These are phyloP conservation scores for Listronotus bonariensis DNA, from an alignment of 1,140 invertebrate genomes.

Conservation along the genomic window DNA sequence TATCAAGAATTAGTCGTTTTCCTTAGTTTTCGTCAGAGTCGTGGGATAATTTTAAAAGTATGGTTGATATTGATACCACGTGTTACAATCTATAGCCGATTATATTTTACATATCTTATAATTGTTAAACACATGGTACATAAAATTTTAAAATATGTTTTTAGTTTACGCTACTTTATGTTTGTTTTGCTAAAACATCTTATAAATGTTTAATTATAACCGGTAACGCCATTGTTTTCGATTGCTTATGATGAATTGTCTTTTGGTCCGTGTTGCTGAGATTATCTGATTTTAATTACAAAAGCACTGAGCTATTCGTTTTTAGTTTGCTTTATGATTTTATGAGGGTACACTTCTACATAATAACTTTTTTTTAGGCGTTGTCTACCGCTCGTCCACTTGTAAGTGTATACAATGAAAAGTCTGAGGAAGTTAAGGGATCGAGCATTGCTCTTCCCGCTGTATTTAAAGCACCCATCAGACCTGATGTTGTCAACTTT, in stretches of 20 bases:
- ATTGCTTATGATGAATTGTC: conserved; percentile 20
- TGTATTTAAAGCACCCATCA: conserved; percentile 96
- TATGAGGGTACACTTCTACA: too few relatives aligned
- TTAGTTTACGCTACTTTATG: neutral
- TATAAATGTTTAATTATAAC: neutral
- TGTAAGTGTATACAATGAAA: conserved; percentile 93
- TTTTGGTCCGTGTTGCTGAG: conserved; percentile 38
- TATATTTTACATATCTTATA: too few relatives aligned
- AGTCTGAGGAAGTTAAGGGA: conserved; percentile 80
- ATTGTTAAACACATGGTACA: too few relatives aligned
- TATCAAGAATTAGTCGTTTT: too few relatives aligned
- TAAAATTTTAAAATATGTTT: neutral
- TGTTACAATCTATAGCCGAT: too few relatives aligned
- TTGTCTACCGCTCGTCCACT: conserved; percentile 86
- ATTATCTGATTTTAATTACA: conserved; percentile 32
- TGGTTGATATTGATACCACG: too few relatives aligned
- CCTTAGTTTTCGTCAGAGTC: too few relatives aligned
- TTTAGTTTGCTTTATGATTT: too few relatives aligned
- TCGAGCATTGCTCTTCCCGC: conserved; percentile 83
- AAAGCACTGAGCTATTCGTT: conserved; percentile 16
- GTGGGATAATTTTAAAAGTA: too few relatives aligned
- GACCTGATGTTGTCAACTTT: conserved; percentile 97
- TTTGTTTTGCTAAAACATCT: neutral
- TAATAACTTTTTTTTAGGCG: conserved; percentile 60
- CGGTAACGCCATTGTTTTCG: neutral